phyloP scores from a whole-genome alignment of 2,888 invertebrate species.

The Lysandra bellargus region DNA sequence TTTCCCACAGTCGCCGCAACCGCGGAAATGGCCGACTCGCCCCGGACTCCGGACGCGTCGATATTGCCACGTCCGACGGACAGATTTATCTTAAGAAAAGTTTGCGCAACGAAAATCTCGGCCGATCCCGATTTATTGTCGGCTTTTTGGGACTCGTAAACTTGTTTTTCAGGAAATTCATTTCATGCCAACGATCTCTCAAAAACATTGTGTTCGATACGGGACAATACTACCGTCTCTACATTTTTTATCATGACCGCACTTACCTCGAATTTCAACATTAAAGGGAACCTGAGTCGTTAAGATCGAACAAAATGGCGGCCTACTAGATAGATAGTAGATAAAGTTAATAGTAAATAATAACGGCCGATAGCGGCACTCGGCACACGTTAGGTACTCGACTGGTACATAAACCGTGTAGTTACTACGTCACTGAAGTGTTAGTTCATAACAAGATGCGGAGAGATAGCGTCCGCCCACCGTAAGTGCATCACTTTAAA shows the following conservation, averaged over 20 bases:
- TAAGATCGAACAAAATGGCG: constrained; percentile 12
- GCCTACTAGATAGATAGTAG: constrained; percentile 6
- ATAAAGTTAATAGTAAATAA: constrained; percentile 12
- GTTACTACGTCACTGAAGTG: background rate
- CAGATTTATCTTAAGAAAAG: constrained; percentile 25
- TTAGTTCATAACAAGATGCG: constrained; percentile 13
- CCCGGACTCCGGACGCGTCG: background rate
- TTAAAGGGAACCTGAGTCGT: background rate
- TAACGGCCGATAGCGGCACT: constrained; percentile 9
- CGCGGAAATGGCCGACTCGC: constrained; percentile 23
- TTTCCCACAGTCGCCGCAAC: constrained; percentile 42
- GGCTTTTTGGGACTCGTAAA: background rate
- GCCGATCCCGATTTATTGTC: background rate
- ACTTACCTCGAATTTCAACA: background rate
- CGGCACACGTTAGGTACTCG: background rate
- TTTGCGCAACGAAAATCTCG: background rate
- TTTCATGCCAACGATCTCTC: background rate
- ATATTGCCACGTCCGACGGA: constrained; percentile 19
- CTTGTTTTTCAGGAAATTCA: background rate
- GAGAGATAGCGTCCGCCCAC: constrained; percentile 19
- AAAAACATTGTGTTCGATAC: background rate
- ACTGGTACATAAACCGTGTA: constrained; percentile 11
- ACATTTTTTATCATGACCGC: background rate
- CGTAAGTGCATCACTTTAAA: constrained; percentile 14
- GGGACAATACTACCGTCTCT: background rate